Evolutionary conservation across 2,888 invertebrate genomes (phyloP).

Genomic region (Drosophila buzzatii): DNA sequence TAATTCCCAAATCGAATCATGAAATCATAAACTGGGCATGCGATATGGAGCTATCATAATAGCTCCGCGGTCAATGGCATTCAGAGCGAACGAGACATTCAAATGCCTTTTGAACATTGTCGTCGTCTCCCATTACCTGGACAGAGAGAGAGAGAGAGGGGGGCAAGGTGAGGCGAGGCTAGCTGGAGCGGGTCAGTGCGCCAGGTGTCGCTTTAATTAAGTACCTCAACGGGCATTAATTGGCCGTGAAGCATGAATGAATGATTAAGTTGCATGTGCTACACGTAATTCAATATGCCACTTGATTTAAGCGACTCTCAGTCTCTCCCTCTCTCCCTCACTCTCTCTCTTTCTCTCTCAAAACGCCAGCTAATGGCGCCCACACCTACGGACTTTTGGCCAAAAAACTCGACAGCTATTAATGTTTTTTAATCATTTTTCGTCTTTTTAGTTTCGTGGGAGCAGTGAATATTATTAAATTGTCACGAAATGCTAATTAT

Average conservation of each 20-base stretch:
- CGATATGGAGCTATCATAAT: not conserved
- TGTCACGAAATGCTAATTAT: constrained; percentile 4
- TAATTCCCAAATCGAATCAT: constrained; percentile 13
- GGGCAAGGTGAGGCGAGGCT: no score
- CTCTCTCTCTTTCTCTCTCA: not conserved
- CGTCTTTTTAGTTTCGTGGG: constrained; percentile 8
- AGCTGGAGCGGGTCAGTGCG: not conserved
- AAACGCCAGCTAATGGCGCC: constrained; percentile 20
- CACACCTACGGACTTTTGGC: constrained; percentile 24
- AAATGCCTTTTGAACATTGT: constrained; percentile 31
- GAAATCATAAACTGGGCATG: constrained; percentile 3
- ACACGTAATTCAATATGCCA: constrained; percentile 34
- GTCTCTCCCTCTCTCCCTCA: not conserved
- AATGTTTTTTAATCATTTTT: constrained; percentile 28
- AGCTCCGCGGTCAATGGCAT: constrained; percentile 49
- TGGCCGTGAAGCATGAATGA: constrained; percentile 62
- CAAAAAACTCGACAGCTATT: constrained; percentile 34
- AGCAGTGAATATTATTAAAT: constrained; percentile 7
- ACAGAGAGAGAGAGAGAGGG: not conserved
- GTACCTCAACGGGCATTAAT: constrained; percentile 30
- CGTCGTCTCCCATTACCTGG: constrained; percentile 45
- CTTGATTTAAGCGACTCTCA: constrained; percentile 18
- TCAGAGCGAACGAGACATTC: constrained; percentile 9
- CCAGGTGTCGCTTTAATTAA: constrained; percentile 54
- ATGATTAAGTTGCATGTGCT: constrained; percentile 51